phyloP scores from a whole-genome alignment of 2,888 invertebrate genomes.

The Philopedon plagiatum region DNA sequence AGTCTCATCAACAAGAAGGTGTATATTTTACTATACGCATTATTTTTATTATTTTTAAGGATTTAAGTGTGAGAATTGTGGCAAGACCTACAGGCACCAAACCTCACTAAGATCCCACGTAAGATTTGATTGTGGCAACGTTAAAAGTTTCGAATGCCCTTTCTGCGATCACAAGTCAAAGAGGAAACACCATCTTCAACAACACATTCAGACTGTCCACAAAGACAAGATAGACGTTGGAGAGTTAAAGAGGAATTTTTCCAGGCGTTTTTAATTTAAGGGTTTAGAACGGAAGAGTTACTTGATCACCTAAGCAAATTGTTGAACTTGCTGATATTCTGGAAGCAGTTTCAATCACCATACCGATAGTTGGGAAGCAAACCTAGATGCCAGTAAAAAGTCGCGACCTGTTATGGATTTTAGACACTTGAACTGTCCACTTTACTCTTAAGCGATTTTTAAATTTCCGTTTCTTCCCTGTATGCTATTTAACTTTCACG shows the following conservation, averaged over 20 bases:
- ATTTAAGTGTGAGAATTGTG: constrained; percentile 20
- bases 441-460: too few species aligned
- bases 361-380: too few species aligned
- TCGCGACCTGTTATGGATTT: too few species aligned
- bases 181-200: constrained; percentile 47
- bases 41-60: constrained; percentile 13
- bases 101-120: constrained; percentile 43
- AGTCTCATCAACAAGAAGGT: too few species aligned
- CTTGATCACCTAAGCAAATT: too few species aligned
- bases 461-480: too few species aligned
- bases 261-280: neutral
- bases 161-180: constrained; percentile 45
- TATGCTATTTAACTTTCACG: too few species aligned
- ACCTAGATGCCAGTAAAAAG: too few species aligned
- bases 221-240: constrained; percentile 22
- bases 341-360: too few species aligned
- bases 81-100: constrained; percentile 43
- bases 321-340: too few species aligned
- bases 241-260: constrained; percentile 28
- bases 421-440: too few species aligned
- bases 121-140: constrained; percentile 49
- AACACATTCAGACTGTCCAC: constrained; percentile 44
- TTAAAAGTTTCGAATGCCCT: constrained; percentile 46
- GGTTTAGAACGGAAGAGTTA: too few species aligned
- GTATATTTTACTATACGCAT: neutral